Evolutionary conservation across 1,140 invertebrate species (phyloP).

Genomic region (Hyles euphorbiae): DNA sequence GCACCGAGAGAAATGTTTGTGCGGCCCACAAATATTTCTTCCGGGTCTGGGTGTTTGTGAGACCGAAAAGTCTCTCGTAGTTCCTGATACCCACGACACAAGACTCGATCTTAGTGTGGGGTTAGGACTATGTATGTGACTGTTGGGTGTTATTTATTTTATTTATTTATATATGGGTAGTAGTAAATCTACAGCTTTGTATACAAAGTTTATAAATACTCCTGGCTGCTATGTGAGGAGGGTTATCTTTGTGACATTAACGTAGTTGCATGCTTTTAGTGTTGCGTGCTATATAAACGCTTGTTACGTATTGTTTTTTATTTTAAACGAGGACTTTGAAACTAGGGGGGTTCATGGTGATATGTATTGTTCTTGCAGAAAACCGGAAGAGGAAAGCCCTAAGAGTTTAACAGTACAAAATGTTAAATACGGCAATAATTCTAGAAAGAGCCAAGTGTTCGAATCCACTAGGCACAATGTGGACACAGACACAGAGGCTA

Average conservation of each 20-base stretch:
- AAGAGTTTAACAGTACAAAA: slow-evolving; percentile 66
- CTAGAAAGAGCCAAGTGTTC: slow-evolving; percentile 70
- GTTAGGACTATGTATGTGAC: too few species aligned
- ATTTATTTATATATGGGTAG: too few species aligned
- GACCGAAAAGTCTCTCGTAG: too few species aligned
- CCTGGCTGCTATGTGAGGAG: too few species aligned
- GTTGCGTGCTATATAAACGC: slow-evolving; percentile 6
- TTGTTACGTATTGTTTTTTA: not conserved
- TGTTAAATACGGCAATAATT: slow-evolving; percentile 62
- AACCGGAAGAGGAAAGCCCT: slow-evolving; percentile 64
- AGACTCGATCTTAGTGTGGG: too few species aligned
- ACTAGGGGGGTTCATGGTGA: slow-evolving; percentile 32
- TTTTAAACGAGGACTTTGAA: not conserved
- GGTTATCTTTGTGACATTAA: not conserved
- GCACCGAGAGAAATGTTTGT: too few species aligned
- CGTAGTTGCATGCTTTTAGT: slow-evolving; percentile 13
- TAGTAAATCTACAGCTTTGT: too few species aligned
- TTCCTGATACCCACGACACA: too few species aligned
- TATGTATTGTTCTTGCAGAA: slow-evolving; percentile 63
- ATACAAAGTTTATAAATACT: too few species aligned
- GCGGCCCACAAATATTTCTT: too few species aligned
- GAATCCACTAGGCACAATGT: slow-evolving; percentile 64
- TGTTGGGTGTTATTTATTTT: too few species aligned
- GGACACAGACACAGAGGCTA: slow-evolving; percentile 56
- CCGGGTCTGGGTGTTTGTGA: too few species aligned